Conservation (phyloP, 1,140 invertebrate species). For the Oreohelix idahoensis region DNA sequence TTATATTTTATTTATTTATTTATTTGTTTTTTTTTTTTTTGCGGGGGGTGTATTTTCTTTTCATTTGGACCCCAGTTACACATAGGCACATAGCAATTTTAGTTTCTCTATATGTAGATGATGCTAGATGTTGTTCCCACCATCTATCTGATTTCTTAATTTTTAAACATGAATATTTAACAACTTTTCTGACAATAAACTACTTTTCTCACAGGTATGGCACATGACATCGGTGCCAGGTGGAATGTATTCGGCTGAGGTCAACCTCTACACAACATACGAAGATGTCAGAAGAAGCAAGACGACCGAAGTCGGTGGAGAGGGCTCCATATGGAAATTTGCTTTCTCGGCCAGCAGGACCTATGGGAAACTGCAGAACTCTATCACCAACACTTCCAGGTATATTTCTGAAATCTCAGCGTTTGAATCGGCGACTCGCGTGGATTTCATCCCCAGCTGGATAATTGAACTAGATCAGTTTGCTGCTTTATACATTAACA, state of each 20-base stretch:
- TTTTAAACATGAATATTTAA: too few species aligned
- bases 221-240: not conserved
- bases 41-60: too few species aligned
- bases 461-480: not conserved
- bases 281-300: slow-evolving; percentile 28
- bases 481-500: slow-evolving; percentile 5
- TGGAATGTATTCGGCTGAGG: not conserved
- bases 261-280: slow-evolving; percentile 26
- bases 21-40: too few species aligned
- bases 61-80: too few species aligned
- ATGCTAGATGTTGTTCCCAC: too few species aligned
- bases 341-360: slow-evolving; percentile 43
- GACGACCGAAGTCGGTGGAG: not conserved
- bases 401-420: slow-evolving; percentile 17
- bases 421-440: not conserved
- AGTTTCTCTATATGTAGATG: too few species aligned
- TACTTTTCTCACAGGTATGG: not conserved
- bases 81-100: too few species aligned
- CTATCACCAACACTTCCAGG: slow-evolving; percentile 31
- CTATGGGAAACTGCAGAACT: slow-evolving; percentile 38
- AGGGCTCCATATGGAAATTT: slow-evolving; percentile 30
- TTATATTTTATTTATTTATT: too few species aligned
- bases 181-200: too few species aligned
- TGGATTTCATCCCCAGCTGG: not conserved
- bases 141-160: too few species aligned